Evolutionary conservation across 2,888 invertebrate species (phyloP).

Genomic region (Acronicta alni): DNA sequence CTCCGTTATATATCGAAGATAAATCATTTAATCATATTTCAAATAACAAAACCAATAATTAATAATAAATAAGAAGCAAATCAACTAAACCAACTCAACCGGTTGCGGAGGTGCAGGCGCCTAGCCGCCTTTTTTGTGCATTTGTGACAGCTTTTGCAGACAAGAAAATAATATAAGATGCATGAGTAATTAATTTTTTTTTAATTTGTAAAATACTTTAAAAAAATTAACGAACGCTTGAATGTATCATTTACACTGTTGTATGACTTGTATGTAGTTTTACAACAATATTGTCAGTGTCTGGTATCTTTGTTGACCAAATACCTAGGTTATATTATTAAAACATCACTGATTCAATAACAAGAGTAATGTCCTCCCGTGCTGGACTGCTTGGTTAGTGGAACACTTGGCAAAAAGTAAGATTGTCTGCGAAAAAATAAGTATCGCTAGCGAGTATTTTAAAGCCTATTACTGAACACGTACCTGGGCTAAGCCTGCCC

Average conservation of each 20-base stretch:
- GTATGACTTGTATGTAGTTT: background rate
- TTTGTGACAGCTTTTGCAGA: no score
- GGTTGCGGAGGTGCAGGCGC: background rate
- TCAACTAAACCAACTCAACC: background rate
- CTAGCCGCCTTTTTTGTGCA: no score
- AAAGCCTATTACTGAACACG: constrained; percentile 36
- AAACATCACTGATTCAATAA: constrained; percentile 2
- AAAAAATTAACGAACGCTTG: background rate
- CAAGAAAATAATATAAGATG: no score
- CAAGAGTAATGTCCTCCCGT: background rate
- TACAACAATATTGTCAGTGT: background rate
- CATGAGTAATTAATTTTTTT: background rate
- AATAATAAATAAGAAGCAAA: no score
- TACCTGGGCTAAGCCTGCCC: constrained; percentile 55
- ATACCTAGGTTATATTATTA: background rate
- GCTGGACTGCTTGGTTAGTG: no score
- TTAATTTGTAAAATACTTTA: background rate
- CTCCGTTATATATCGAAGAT: no score
- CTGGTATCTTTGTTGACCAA: background rate
- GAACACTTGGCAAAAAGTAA: background rate
- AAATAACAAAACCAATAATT: constrained; percentile 4
- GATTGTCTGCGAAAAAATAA: constrained; percentile 10
- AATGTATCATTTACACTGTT: background rate
- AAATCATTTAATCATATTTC: constrained; percentile 1
- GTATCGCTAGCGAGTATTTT: constrained; percentile 22